These are phyloP conservation scores for Plecturocebus donacophilus DNA, from an alignment of 2,113 vertebrate species.

Conservation along the genomic window DNA sequence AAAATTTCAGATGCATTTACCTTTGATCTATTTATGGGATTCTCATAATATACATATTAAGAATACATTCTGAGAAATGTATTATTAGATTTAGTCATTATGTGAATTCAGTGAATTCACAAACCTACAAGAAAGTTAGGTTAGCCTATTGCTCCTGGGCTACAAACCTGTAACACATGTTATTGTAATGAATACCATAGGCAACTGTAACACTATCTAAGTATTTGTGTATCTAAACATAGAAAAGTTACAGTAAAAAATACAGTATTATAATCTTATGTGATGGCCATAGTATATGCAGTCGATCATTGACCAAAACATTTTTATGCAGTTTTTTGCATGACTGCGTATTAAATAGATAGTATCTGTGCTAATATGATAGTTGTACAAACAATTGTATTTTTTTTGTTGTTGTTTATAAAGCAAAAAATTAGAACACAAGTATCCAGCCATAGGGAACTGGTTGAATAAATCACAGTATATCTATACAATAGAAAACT, in stretches of 20 bases:
- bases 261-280: neutral
- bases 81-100: neutral
- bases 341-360: neutral
- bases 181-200: neutral
- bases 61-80: neutral
- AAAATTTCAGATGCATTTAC: conserved; percentile 1
- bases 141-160: neutral
- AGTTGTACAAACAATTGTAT: neutral
- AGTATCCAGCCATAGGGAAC: neutral
- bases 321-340: neutral
- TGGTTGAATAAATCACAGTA: neutral
- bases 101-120: neutral
- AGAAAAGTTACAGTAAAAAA: neutral
- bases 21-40: neutral
- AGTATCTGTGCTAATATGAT: neutral
- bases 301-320: neutral
- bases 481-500: neutral
- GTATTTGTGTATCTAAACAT: neutral
- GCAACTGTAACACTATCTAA: neutral
- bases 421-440: neutral
- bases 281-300: neutral
- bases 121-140: neutral
- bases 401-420: neutral
- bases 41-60: neutral
- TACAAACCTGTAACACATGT: neutral